phyloP scores from a whole-genome alignment of 2,888 invertebrate species.

The Agonopterix heracliana region DNA sequence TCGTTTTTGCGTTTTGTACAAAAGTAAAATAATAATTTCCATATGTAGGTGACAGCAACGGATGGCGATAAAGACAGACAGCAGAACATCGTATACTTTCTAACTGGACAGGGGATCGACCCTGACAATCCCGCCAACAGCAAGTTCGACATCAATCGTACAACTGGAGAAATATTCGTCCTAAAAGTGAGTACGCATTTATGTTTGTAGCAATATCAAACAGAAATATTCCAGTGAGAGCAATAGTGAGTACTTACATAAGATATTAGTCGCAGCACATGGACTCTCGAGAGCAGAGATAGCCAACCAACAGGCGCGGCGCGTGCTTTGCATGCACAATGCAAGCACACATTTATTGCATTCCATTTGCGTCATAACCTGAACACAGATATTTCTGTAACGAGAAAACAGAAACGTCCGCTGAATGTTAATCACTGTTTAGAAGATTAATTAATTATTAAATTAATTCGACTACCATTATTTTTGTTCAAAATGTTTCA shows the following conservation, averaged over 20 bases:
- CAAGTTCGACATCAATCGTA: constrained; percentile 97
- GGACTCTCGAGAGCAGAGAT: constrained; percentile 21
- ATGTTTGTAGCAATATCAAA: background rate
- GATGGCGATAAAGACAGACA: constrained; percentile 97
- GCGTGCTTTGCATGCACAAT: constrained; percentile 47
- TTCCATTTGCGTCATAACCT: constrained; percentile 43
- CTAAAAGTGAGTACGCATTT: constrained; percentile 83
- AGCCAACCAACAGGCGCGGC: constrained; percentile 26
- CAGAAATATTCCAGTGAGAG: background rate
- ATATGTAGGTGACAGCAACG: constrained; percentile 91
- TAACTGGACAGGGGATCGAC: constrained; percentile 96
- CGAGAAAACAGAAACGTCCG: constrained; percentile 33
- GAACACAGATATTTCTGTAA: constrained; percentile 39
- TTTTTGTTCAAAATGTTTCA: background rate
- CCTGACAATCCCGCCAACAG: constrained; percentile 96
- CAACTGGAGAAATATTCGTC: constrained; percentile 96
- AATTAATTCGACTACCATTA: background rate
- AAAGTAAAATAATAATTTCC: too few species aligned
- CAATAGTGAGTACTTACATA: background rate
- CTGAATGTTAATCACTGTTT: constrained; percentile 35
- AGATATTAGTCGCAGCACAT: background rate
- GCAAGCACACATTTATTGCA: constrained; percentile 49
- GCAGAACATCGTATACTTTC: constrained; percentile 96
- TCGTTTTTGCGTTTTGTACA: too few species aligned
- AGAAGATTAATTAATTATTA: background rate